A percentile compares a stretch with the other conserved stretches of the same genome.
These are phyloP conservation scores for Erpetoichthys calabaricus DNA, from an alignment of 2,797 vertebrate species.

Conservation along the genomic window DNA sequence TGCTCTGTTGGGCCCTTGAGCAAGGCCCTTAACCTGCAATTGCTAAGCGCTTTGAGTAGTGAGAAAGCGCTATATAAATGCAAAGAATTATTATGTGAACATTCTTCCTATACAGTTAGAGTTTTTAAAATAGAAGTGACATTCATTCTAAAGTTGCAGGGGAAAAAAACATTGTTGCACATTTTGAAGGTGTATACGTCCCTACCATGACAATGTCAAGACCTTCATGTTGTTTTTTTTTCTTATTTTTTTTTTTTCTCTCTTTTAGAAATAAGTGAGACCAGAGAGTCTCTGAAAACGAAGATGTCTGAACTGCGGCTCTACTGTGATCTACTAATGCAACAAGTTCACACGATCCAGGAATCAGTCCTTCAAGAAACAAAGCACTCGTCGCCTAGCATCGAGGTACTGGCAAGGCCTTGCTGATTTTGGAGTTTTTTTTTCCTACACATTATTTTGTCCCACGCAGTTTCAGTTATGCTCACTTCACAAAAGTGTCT, in stretches of 20 bases:
- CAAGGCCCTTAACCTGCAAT: too few species aligned
- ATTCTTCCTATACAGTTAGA: too few species aligned
- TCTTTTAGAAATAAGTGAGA: slow-evolving; percentile 67
- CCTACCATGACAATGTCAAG: too few species aligned
- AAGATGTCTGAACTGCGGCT: slow-evolving; percentile 97
- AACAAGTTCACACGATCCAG: slow-evolving; percentile 92
- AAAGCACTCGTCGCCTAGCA: slow-evolving; percentile 43
- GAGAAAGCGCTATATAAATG: too few species aligned
- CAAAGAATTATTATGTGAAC: too few species aligned
- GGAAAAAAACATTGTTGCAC: too few species aligned
- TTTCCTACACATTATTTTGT: slow-evolving; percentile 1
- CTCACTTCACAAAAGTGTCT: too few species aligned
- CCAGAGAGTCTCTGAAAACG: slow-evolving; percentile 85
- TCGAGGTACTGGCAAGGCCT: slow-evolving; percentile 53
- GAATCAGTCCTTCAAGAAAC: slow-evolving; percentile 64
- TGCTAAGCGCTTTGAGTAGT: too few species aligned
- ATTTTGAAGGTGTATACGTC: too few species aligned
- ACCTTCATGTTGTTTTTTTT: not conserved
- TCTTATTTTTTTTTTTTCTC: slow-evolving; percentile 11
- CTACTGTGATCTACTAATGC: slow-evolving; percentile 92
- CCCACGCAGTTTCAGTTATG: not conserved
- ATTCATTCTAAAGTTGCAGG: too few species aligned
- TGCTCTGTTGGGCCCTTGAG: too few species aligned
- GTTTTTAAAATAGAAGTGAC: too few species aligned
- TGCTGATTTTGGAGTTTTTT: not conserved